A percentile compares a stretch with the other conserved stretches of the same genome.
phyloP scores from a whole-genome alignment of 1,140 invertebrate species.

The Ctenoplectra terminalis region DNA sequence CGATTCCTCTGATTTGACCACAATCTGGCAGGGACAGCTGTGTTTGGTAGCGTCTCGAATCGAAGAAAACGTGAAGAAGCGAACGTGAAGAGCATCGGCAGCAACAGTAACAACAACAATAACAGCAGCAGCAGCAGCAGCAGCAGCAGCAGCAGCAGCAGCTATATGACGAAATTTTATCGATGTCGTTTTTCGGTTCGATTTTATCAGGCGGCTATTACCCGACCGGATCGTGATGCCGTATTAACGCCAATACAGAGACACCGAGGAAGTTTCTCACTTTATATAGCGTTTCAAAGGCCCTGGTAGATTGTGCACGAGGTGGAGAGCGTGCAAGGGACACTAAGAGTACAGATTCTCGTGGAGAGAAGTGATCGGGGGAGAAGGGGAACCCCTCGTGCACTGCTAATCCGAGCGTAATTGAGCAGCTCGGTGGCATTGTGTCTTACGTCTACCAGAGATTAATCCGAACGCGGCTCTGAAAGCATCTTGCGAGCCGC shows the following conservation, averaged over 20 bases:
- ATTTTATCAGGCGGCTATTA: constrained; percentile 14
- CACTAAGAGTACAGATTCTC: constrained; percentile 63
- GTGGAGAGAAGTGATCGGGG: constrained; percentile 48
- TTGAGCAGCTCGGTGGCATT: constrained; percentile 66
- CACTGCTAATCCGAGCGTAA: constrained; percentile 73
- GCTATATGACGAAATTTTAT: not conserved
- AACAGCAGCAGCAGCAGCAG: not conserved
- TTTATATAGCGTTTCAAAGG: constrained; percentile 80
- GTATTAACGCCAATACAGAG: constrained; percentile 68
- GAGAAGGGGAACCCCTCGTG: constrained; percentile 67
- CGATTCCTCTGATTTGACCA: too few species aligned
- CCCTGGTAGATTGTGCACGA: constrained; percentile 69
- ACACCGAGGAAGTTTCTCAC: constrained; percentile 75
- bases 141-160: not conserved
- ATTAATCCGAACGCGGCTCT: constrained; percentile 53
- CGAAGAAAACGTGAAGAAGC: not conserved
- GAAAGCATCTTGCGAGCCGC: constrained; percentile 35
- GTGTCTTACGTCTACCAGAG: constrained; percentile 55
- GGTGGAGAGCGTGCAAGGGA: constrained; percentile 69
- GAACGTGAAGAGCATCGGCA: not conserved
- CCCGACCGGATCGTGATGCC: constrained; percentile 51
- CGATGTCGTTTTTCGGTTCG: not conserved
- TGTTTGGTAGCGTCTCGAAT: not conserved
- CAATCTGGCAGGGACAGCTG: too few species aligned
- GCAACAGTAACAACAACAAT: not conserved